phyloP scores from a whole-genome alignment of 2,888 invertebrate genomes.

The Zaprionus obscuricornis region DNA sequence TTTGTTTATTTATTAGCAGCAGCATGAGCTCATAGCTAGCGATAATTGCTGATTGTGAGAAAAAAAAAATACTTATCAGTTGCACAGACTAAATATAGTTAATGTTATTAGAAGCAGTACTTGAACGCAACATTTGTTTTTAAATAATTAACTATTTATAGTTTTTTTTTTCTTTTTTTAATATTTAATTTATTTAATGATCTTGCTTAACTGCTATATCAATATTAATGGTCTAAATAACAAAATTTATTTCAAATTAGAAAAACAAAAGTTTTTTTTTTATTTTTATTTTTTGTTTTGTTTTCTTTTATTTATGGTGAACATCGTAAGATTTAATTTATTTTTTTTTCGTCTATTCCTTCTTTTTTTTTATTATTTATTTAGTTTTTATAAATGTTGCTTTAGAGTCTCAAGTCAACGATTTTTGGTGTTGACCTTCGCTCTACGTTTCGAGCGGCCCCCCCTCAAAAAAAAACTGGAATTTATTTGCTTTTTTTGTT shows the following conservation, averaged over 20 bases:
- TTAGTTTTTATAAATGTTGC: constrained; percentile 9
- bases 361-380: constrained; percentile 8
- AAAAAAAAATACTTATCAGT: constrained; percentile 31
- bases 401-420: constrained; percentile 35
- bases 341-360: constrained; percentile 26
- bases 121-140: no score
- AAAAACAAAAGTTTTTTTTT: no score
- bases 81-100: constrained; percentile 43
- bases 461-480: constrained; percentile 56
- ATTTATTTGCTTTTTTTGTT: constrained; percentile 25
- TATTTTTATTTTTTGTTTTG: no score
- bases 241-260: no score
- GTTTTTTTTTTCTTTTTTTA: no score
- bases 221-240: no score
- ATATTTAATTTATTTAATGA: no score
- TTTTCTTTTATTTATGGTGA: no score
- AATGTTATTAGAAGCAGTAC: constrained; percentile 26
- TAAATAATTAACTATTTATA: no score
- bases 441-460: constrained; percentile 7
- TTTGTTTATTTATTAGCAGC: constrained; percentile 11
- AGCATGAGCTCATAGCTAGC: constrained; percentile 57
- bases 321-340: constrained; percentile 12
- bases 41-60: constrained; percentile 42
- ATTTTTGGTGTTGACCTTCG: constrained; percentile 56
- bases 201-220: no score